Evolutionary conservation across 2,113 vertebrate species (phyloP), one percentile per base, ranked within the genome.

Genomic region (Silurus meridionalis): DNA sequence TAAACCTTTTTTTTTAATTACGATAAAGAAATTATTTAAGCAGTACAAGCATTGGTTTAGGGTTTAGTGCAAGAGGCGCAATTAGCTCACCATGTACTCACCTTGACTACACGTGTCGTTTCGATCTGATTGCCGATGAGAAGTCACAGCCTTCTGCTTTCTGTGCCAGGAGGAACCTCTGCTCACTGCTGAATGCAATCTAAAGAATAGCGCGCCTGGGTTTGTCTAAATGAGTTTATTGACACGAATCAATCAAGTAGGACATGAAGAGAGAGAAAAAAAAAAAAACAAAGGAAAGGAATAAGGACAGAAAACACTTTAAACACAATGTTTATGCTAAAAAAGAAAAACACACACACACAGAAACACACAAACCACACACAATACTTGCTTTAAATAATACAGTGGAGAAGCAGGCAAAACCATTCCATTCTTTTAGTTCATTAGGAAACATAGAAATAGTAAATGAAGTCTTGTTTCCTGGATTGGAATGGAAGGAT

Each of bases 81-180:
- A 90, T 90, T 89, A 90, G 63, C 83, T 74, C 63, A 88, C 78
- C 67, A 77, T 85, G 83, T 88, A 77, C 74, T 85, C 81, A 87
- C 84, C 85, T 86, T 87, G 84, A 89, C 88, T 88, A 88, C 84
- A 90, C n/a, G 53, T 87, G 82, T 89, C 86, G 60, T 85, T 86
- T 86, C 79, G 88, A 83, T 89, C 86, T 86, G 63, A 88, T 86
- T 89, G 77, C 88, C 81, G 77, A 78, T 84, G 86, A 75, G 57
- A 84, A 82, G 77, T 85, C 86, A 69, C 64, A 87, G 83, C 28
- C 58, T 90, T 66, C 84, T 85, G 78, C 71, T 67, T 90, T 86
- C 79, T 71, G 78, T 78, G 57, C 50, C 25, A 64, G 77, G 64
- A 87, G 23, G 57, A 64, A 85, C 53, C 83, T 63, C 77, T 6